Base-by-base conservation (phyloP, 2,113 vertebrate genomes). In the Struthio camelus region DNA sequence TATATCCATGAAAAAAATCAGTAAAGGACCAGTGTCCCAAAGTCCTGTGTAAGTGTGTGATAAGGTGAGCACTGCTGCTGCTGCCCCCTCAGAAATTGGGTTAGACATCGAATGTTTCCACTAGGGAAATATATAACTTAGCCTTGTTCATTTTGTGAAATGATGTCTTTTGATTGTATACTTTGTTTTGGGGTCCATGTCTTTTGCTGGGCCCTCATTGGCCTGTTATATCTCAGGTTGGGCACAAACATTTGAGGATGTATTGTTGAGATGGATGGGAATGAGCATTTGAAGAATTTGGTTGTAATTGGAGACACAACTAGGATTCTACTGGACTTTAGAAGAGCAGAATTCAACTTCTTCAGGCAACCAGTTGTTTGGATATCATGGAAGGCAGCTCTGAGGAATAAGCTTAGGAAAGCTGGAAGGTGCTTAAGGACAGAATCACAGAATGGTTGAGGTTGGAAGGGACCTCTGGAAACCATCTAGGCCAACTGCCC, bases 161-260 rank as follows among this genome's bases (percentile, higher is more conserved):
- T 36, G 10, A 6, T 59, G 14, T 5, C 3, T 17, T 69, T 44
- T 50, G 15, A 28, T 79, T 20, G 28, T 72, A 25, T 28, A 6
- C 32, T 38, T 32, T 78, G 40, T 38, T n/a, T 11, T 77, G 27
- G 7, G 40, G 3, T 20, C 4, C 5, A 0, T 66, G 5, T 11
- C 18, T 95, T 86, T 27, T 42, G 54, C 10, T 70, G 80, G 17
- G 5, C 3, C 58, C 72, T 25, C 2, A 4, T 40, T 40, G 40
- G 13, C 15, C 53, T 28, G 9, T 25, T 2, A 1, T 44, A 1
- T 24, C 44, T 56, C 40, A 64, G n/a, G 14, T 23, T 11, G 19
- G 7, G 79, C 5, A 13, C 14, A 50, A 80, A 20, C 2, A 0
- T 2, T 0, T 1, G 1, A 40, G 25, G 5, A 53, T 8, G 3